Percentiles rank a stretch among this genome's conserved stretches.
phyloP scores from a whole-genome alignment of 2,113 vertebrate species.

The Leucopsar rothschildi region DNA sequence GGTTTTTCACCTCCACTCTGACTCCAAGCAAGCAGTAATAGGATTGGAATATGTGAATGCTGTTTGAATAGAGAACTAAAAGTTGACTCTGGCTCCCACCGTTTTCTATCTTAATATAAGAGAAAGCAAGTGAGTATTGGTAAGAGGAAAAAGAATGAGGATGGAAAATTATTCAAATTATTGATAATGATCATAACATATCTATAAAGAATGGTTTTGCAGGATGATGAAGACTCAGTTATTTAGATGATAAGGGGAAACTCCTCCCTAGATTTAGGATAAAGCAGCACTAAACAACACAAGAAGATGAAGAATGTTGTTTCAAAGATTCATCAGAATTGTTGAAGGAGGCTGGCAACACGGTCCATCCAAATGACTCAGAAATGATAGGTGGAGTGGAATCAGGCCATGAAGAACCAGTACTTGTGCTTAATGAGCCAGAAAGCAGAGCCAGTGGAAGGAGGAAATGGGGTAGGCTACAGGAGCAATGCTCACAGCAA shows the following conservation, averaged over 20 bases:
- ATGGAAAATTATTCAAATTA: not conserved
- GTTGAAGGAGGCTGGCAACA: not conserved
- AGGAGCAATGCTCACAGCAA: not conserved
- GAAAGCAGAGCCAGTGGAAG: not conserved
- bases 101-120: not conserved
- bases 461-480: not conserved
- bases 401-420: not conserved
- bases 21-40: not conserved
- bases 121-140: not conserved
- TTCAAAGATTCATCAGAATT: conserved; percentile 5
- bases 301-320: not conserved
- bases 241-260: not conserved
- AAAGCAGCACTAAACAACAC: not conserved
- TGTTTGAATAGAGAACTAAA: not conserved
- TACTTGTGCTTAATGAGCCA: not conserved
- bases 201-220: not conserved
- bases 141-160: not conserved
- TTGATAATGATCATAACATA: not conserved
- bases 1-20: not conserved
- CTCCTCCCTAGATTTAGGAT: not conserved
- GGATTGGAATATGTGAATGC: not conserved
- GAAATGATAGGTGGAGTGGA: not conserved
- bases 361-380: not conserved
- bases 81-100: not conserved
- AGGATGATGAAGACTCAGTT: not conserved